Percentiles rank a stretch among this genome's conserved stretches.
Conservation (phyloP, 2,888 invertebrate species). For the Noctua janthina region DNA sequence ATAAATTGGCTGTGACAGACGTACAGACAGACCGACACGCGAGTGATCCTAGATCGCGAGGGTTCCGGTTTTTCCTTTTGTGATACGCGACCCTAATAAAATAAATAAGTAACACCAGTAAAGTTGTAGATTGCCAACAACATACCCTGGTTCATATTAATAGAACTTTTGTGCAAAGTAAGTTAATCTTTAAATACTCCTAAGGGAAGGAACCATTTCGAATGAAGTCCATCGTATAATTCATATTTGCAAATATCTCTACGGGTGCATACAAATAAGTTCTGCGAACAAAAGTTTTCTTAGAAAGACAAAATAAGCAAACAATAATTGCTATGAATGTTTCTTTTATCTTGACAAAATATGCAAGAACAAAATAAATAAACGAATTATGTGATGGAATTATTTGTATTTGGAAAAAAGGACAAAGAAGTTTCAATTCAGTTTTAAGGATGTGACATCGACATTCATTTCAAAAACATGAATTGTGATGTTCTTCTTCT, state of each 20-base stretch:
- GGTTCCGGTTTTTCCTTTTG: too few species aligned
- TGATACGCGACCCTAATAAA: not conserved
- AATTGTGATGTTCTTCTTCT: too few species aligned
- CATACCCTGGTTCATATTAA: not conserved
- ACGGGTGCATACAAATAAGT: not conserved
- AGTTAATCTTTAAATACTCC: slow-evolving; percentile 13
- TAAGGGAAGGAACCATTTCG: not conserved
- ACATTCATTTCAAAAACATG: too few species aligned
- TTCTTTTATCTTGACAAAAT: not conserved
- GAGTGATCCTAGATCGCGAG: too few species aligned
- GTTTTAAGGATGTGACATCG: not conserved
- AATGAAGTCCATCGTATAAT: not conserved
- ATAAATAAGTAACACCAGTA: not conserved
- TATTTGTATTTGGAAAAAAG: too few species aligned
- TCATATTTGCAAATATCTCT: slow-evolving; percentile 31
- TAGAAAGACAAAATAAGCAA: not conserved
- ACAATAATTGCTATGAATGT: not conserved
- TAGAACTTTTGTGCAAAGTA: slow-evolving; percentile 3
- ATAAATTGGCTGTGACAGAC: too few species aligned
- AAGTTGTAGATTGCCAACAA: not conserved
- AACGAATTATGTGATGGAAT: not conserved
- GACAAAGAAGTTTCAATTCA: not conserved
- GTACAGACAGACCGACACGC: too few species aligned
- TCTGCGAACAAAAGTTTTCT: not conserved
- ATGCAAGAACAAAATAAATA: not conserved